These are phyloP conservation scores for Cryptosula pallasiana DNA, from an alignment of 2,888 invertebrate species.

Conservation along the genomic window DNA sequence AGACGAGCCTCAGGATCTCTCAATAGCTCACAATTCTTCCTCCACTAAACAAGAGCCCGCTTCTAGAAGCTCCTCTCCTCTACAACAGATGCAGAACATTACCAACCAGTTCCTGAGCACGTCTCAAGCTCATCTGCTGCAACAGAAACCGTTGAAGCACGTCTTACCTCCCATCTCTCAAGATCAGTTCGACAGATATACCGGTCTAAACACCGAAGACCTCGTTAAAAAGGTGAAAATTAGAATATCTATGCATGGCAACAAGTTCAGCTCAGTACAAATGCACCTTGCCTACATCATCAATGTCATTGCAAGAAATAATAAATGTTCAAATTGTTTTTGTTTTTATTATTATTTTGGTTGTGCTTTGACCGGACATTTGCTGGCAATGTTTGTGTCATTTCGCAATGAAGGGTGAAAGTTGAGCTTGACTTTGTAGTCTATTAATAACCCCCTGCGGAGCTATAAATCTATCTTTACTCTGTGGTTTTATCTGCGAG, in stretches of 20 bases:
- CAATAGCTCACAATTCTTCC: constrained; percentile 56
- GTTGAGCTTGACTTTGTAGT: no score
- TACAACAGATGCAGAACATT: constrained; percentile 95
- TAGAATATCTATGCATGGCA: not conserved
- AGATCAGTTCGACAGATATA: constrained; percentile 96
- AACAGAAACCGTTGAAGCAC: constrained; percentile 85
- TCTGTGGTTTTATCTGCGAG: no score
- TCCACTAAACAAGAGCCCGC: constrained; percentile 56
- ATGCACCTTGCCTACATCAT: no score
- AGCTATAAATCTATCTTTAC: no score
- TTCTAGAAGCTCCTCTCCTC: constrained; percentile 76
- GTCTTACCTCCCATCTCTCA: constrained; percentile 96
- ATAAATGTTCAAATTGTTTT: no score
- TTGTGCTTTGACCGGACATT: no score
- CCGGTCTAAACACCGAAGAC: constrained; percentile 95
- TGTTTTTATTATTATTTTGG: no score
- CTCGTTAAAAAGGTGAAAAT: constrained; percentile 72
- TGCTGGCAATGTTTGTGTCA: no score
- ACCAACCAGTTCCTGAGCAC: constrained; percentile 80
- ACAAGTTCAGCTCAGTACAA: no score
- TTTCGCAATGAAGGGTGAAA: no score
- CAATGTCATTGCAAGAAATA: no score
- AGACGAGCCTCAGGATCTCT: constrained; percentile 29
- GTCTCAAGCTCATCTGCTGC: constrained; percentile 59
- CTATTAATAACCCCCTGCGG: no score